Conservation (phyloP, 2,113 vertebrate genomes). For the Eurypyga helias region DNA sequence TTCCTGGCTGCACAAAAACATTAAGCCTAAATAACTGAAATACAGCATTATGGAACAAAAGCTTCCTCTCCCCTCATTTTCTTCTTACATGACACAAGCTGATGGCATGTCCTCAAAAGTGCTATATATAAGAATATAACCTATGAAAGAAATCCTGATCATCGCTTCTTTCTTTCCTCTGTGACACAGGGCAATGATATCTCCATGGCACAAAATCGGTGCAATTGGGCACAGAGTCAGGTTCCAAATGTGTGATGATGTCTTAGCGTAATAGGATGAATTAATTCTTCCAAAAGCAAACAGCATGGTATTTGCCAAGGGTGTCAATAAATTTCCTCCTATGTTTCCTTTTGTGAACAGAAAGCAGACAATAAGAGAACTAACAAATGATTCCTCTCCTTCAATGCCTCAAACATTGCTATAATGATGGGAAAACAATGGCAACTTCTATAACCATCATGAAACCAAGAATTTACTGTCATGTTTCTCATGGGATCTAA, state of each 20-base stretch:
- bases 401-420: not conserved
- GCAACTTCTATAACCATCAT: slow-evolving; percentile 69
- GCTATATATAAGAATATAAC: not conserved
- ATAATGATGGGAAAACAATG: slow-evolving; percentile 60
- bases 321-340: not conserved
- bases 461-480: slow-evolving; percentile 61
- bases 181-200: not conserved
- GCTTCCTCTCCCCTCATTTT: slow-evolving; percentile 13
- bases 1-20: not conserved
- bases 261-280: not conserved
- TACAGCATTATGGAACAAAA: not conserved
- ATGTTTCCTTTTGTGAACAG: not conserved
- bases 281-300: not conserved
- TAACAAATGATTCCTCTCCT: not conserved
- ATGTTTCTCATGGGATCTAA: slow-evolving; percentile 73
- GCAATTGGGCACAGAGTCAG: not conserved
- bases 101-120: not conserved
- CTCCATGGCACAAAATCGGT: not conserved
- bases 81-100: not conserved
- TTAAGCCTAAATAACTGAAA: not conserved
- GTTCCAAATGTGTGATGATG: not conserved
- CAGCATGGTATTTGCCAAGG: not conserved
- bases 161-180: not conserved
- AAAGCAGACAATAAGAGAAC: not conserved
- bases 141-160: not conserved